These are phyloP conservation scores for Biston stratarius DNA, from an alignment of 2,888 invertebrate species.

Conservation along the genomic window DNA sequence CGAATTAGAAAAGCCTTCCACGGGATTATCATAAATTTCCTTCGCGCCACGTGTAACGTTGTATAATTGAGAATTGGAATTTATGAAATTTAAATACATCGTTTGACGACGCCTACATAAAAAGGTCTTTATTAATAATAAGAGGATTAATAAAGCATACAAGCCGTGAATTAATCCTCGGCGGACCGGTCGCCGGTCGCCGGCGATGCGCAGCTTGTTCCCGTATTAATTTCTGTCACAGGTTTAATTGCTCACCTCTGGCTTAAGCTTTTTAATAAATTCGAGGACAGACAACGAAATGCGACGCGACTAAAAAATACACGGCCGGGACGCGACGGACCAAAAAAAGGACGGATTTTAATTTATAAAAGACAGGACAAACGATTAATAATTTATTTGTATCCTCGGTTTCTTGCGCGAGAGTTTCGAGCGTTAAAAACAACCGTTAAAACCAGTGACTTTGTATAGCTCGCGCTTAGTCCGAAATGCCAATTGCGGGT, in stretches of 20 bases:
- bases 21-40: conserved; percentile 21
- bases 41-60: conserved; percentile 16
- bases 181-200: conserved; percentile 56
- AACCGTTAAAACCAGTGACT: conserved; percentile 85
- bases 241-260: conserved; percentile 84
- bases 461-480: conserved; percentile 85
- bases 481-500: conserved; percentile 86
- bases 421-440: conserved; percentile 84
- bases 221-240: conserved; percentile 84
- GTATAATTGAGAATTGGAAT: conserved; percentile 33
- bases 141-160: conserved; percentile 73
- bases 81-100: conserved; percentile 30
- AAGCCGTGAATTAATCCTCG: conserved; percentile 71
- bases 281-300: conserved; percentile 80
- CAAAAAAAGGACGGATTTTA: conserved; percentile 84
- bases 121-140: conserved; percentile 62
- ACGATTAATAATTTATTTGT: conserved; percentile 87
- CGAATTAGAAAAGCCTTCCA: conserved; percentile 24
- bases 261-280: conserved; percentile 84
- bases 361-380: conserved; percentile 87
- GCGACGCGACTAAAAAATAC: conserved; percentile 79
- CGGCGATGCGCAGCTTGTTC: conserved; percentile 65
- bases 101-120: conserved; percentile 37
- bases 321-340: conserved; percentile 66
- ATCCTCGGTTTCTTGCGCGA: conserved; percentile 82